phyloP scores from a whole-genome alignment of 2,113 vertebrate genomes.

The Sinocyclocheilus anophthalmus region DNA sequence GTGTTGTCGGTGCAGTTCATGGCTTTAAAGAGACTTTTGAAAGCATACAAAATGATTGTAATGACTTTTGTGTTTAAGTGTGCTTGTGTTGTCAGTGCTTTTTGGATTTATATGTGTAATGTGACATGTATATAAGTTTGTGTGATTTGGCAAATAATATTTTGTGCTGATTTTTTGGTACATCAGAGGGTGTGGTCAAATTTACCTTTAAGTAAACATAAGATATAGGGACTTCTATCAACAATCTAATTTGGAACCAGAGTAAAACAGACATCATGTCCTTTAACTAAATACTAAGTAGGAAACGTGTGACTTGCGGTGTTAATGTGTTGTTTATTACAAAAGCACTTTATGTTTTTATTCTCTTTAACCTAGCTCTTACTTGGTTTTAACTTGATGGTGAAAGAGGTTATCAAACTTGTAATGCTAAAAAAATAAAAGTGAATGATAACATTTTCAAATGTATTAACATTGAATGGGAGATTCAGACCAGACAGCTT shows the following conservation, averaged over 20 bases:
- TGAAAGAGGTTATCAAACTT: conserved; percentile 57
- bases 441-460: conserved; percentile 28
- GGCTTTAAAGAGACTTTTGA: conserved; percentile 44
- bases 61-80: conserved; percentile 70
- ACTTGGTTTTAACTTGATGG: conserved; percentile 64
- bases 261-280: not conserved
- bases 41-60: conserved; percentile 64
- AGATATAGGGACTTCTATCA: not conserved
- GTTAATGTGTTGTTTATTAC: conserved; percentile 72
- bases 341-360: conserved; percentile 79
- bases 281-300: conserved; percentile 15
- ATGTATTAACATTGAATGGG: conserved; percentile 63
- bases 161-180: conserved; percentile 68
- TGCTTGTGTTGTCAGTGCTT: conserved; percentile 84
- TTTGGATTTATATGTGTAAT: conserved; percentile 77
- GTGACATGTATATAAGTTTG: conserved; percentile 81
- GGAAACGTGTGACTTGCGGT: conserved; percentile 57
- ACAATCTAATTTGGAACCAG: not conserved
- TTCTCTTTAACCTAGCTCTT: conserved; percentile 68
- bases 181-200: conserved; percentile 70
- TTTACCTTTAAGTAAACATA: conserved; percentile 63
- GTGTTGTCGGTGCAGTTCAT: conserved; percentile 70
- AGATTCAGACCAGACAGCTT: conserved; percentile 66
- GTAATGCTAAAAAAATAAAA: conserved; percentile 57
- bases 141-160: conserved; percentile 72